A percentile compares a stretch with the other conserved stretches of the same genome.
Evolutionary conservation across 2,113 vertebrate genomes (phyloP).

Genomic region (Vulpes vulpes): DNA sequence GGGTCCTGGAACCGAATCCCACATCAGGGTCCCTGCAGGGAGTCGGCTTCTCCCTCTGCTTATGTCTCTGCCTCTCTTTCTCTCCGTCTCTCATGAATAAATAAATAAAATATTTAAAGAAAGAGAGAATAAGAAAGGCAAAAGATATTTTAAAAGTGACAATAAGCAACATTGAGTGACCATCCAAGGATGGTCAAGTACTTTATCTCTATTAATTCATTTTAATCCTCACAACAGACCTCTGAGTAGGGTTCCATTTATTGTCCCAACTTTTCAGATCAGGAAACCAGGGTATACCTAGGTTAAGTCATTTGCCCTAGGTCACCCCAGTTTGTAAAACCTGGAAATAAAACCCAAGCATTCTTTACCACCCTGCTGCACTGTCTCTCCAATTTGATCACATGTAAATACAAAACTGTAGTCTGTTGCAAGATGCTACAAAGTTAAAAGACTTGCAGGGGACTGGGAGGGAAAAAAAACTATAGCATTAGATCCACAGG

Average conservation of each 20-base stretch:
- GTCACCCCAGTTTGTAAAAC: slow-evolving; percentile 17
- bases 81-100: no score
- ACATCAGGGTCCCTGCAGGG: no score
- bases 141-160: neutral
- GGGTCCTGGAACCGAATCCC: no score
- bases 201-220: slow-evolving; percentile 1
- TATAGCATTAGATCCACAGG: neutral
- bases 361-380: neutral
- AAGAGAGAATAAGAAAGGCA: neutral
- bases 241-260: slow-evolving; percentile 27
- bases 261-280: neutral
- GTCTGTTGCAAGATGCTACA: neutral
- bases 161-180: neutral
- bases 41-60: no score
- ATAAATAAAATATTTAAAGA: no score
- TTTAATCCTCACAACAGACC: slow-evolving; percentile 37
- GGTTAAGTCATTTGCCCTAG: slow-evolving; percentile 9
- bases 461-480: slow-evolving; percentile 2
- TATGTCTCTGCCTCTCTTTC: no score
- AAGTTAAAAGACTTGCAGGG: slow-evolving; percentile 6
- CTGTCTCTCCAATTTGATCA: neutral
- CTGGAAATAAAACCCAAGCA: neutral
- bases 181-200: neutral
- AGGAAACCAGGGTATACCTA: neutral
- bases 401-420: slow-evolving; percentile 12